Base-by-base conservation (phyloP, 2,888 invertebrate genomes). In the Heteropelma amictum region DNA sequence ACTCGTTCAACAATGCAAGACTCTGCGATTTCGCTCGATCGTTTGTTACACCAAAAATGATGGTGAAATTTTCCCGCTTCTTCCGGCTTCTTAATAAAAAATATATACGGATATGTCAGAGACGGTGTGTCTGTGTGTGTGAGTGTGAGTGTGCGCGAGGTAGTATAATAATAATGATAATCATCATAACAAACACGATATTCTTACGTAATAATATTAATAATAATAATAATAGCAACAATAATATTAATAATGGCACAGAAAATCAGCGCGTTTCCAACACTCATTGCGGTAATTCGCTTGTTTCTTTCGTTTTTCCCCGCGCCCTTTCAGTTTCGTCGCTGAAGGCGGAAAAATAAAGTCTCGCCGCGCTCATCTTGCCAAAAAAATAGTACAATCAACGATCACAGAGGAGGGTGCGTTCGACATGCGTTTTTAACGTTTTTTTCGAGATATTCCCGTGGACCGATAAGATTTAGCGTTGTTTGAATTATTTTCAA, bases 71-170 rank as follows among this genome's bases (percentile, higher is more conserved):
- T 26, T n/a, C 45, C 51, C 10, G 7, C 8, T 21, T 14, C 7
- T 71, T 61, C 38, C 7, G 3, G 5, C 58, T 72, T 73, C 49
- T n/a, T n/a, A n/a, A 35, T 74, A 74, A 74, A 73, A 74, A 65
- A 74, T 69, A 74, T 51, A 70, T 47, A 58, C 35, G 54, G 71
- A 75, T 67, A 71, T 70, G 74, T 75, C 65, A 65, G 64, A 65
- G 63, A 69, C 64, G n/a, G n/a, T n/a, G n/a, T n/a, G n/a, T n/a
- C n/a, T n/a, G n/a, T n/a, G n/a, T n/a, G n/a, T n/a, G n/a, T n/a
- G n/a, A n/a, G n/a, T n/a, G n/a, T n/a, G 49, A 65, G 60, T 74
- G 68, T 69, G 64, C 56, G 74, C 74, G 54, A 75, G 71, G 60
- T 61, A 60, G 60, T 47, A 67, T 53, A 70, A 65, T 51, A 28